A percentile compares a stretch with the other conserved stretches of the same genome.
phyloP scores from a whole-genome alignment of 2,113 vertebrate species.

The Oxyruncus cristatus region DNA sequence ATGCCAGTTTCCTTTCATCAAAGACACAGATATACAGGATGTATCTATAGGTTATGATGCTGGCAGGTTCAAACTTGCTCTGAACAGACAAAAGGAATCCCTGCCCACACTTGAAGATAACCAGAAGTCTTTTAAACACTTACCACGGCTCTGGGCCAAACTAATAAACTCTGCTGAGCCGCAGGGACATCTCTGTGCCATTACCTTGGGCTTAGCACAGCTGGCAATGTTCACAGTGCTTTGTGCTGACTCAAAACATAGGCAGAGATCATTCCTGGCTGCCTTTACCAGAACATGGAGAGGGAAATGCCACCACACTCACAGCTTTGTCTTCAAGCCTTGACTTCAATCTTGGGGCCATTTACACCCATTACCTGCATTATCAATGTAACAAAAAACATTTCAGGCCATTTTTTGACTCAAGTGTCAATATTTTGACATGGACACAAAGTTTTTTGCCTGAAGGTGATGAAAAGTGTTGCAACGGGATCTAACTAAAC shows the following conservation, averaged over 20 bases:
- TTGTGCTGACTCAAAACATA: neutral
- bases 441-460: neutral
- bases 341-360: neutral
- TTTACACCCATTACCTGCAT: neutral
- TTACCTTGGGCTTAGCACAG: neutral
- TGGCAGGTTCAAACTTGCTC: neutral
- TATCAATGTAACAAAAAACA: neutral
- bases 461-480: neutral
- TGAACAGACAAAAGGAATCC: neutral
- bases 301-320: neutral
- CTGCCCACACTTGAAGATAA: conserved; percentile 16
- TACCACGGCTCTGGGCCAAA: conserved; percentile 10
- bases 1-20: neutral
- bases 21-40: neutral
- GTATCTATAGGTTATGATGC: neutral
- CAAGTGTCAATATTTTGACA: neutral
- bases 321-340: neutral
- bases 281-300: neutral
- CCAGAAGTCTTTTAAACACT: conserved; percentile 10
- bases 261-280: neutral
- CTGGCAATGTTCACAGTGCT: neutral
- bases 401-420: neutral
- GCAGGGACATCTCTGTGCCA: neutral
- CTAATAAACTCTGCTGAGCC: conserved; percentile 6
- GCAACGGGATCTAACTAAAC: neutral